These are phyloP conservation scores for Tromatobia lineatoria DNA, from an alignment of 2,888 invertebrate genomes.

Conservation along the genomic window DNA sequence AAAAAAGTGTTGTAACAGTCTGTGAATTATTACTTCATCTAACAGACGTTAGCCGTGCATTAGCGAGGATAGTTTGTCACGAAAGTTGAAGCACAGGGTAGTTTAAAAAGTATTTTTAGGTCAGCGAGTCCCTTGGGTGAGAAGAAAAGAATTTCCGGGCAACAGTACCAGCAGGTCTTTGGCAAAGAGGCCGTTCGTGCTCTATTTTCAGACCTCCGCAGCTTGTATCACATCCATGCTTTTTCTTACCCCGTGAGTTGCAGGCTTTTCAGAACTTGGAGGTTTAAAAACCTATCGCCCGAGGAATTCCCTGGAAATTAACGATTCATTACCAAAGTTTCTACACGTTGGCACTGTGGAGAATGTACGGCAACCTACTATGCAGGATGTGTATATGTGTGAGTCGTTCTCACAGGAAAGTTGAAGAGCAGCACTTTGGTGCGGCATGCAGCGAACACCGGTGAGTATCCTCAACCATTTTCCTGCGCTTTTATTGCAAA, in stretches of 20 bases:
- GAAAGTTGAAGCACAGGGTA: background rate
- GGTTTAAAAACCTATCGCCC: constrained; percentile 58
- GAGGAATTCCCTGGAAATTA: constrained; percentile 64
- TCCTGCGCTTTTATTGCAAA: constrained; percentile 40
- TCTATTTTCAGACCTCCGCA: constrained; percentile 50
- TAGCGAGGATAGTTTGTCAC: background rate
- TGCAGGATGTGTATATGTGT: constrained; percentile 16
- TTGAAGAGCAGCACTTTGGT: constrained; percentile 56
- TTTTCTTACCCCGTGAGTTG: background rate
- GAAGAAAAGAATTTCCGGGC: constrained; percentile 47
- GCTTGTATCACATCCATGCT: constrained; percentile 28
- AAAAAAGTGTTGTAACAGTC: background rate
- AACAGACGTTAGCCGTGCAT: background rate
- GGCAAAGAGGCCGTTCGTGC: constrained; percentile 27
- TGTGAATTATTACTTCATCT: constrained; percentile 1
- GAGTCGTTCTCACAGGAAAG: constrained; percentile 46
- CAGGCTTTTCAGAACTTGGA: constrained; percentile 1
- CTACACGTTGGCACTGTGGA: constrained; percentile 28
- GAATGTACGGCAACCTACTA: background rate
- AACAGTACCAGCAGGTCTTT: constrained; percentile 11
- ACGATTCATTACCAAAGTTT: constrained; percentile 69
- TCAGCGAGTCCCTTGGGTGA: constrained; percentile 18
- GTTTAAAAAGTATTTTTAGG: constrained; percentile 48
- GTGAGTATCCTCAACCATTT: constrained; percentile 40
- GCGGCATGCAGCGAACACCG: constrained; percentile 28